Conservation (phyloP, 2,797 vertebrate species). For the Momotus momota region DNA sequence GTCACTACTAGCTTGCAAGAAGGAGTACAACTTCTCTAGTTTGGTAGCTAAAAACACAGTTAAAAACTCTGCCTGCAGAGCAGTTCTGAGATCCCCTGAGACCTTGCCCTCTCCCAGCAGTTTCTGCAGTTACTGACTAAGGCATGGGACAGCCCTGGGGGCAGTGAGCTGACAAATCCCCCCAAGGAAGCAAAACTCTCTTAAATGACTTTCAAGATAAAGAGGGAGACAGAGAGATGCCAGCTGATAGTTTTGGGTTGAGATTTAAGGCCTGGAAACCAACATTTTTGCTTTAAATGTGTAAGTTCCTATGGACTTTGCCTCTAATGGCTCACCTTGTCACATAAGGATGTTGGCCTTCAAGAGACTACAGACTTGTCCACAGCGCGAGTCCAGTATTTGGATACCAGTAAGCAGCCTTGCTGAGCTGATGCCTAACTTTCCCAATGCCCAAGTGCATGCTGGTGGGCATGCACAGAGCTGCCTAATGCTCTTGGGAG, state of each 20-base stretch:
- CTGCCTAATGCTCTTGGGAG: not conserved
- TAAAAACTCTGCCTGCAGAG: not conserved
- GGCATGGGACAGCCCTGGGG: not conserved
- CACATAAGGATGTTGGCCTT: not conserved
- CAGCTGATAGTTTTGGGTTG: not conserved
- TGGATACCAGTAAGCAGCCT: not conserved
- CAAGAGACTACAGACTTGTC: not conserved
- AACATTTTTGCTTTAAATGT: not conserved
- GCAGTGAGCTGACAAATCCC: not conserved
- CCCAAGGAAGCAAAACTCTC: not conserved
- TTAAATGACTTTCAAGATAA: not conserved
- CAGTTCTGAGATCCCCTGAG: not conserved
- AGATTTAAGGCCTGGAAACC: not conserved
- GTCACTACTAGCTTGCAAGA: not conserved
- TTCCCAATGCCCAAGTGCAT: not conserved
- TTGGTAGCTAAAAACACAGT: not conserved
- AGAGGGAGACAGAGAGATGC: not conserved
- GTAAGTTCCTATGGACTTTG: not conserved
- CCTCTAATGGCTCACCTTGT: not conserved
- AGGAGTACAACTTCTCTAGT: not conserved
- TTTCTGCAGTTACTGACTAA: not conserved
- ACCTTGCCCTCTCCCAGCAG: not conserved
- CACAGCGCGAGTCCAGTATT: not conserved
- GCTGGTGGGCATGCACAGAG: not conserved
- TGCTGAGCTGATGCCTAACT: not conserved